Evolutionary conservation across 2,797 vertebrate species (phyloP), one percentile per base, ranked within the genome.

Genomic region (Malurus leucopterus): DNA sequence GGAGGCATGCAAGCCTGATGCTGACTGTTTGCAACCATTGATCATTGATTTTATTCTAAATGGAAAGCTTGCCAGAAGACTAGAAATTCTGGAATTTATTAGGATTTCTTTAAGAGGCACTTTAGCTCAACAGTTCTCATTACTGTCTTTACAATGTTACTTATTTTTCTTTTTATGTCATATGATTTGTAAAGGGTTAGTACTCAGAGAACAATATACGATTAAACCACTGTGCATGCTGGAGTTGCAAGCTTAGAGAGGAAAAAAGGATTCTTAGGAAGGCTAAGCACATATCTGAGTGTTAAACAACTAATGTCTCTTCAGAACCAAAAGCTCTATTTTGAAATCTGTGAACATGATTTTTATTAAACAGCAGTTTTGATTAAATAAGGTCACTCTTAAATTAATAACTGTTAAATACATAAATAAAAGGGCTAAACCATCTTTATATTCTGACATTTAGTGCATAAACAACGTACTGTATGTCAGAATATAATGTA

Each of bases 31-130:
- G 98, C 98, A 98, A 97, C 98, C 98, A 99, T 99, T 99, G 99
- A 99, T 99, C 98, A 98, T 98, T 98, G 98, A 98, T 98, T 98
- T 98, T 98, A 98, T 98, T 98, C 97, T 98, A 98, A 98, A 98
- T 98, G 98, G 97, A 98, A 98, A 97, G 98, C 98, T 98, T 98
- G 98, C 98, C 98, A 98, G 98, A 98, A 98, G 98, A 98, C 98
- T 96, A 97, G 98, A 96, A 98, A 98, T 98, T 98, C 97, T 93
- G 97, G 98, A 98, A 98, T 98, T 98, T 98, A 97, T 97, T 98
- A 97, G 96, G 97, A 97, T 98, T 98, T 97, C 98, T 98, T 97
- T 98, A 98, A 98, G 98, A 98, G 98, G 97, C 96, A 97, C 98
- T 98, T 98, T 98, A 98, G 97, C 98, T 98, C 98, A 98, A 98